phyloP scores from a whole-genome alignment of 1,140 invertebrate species.

The Caenorhabditis tropicalis region DNA sequence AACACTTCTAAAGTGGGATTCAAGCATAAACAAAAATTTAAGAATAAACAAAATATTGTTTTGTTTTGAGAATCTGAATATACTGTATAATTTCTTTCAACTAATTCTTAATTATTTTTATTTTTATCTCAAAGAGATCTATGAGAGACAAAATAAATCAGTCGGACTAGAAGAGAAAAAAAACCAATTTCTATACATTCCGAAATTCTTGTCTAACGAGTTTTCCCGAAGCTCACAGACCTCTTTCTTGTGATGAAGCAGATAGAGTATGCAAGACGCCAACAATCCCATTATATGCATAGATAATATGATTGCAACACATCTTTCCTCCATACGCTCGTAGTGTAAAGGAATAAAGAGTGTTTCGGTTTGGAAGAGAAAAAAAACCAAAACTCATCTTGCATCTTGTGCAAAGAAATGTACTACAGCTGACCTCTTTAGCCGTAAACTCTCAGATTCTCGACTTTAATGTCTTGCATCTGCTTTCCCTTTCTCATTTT shows the following conservation, averaged over 20 bases:
- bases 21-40: no score
- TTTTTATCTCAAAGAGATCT: no score
- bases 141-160: no score
- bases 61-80: no score
- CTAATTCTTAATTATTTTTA: no score
- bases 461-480: neutral
- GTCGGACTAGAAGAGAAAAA: neutral
- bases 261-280: conserved; percentile 34
- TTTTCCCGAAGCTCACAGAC: neutral
- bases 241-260: conserved; percentile 11
- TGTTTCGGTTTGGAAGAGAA: neutral
- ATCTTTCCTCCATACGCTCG: neutral
- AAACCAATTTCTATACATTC: neutral
- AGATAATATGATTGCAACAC: conserved; percentile 42
- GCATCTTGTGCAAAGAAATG: neutral
- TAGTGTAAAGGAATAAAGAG: conserved; percentile 38
- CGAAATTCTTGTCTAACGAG: neutral
- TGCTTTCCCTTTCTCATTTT: neutral
- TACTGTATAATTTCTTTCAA: no score
- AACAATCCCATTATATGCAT: conserved; percentile 45
- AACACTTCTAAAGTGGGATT: no score
- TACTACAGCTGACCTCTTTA: conserved; percentile 23
- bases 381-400: neutral
- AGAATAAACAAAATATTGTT: no score
- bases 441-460: neutral